These are phyloP conservation scores for Tenrec ecaudatus DNA, from an alignment of 2,113 vertebrate genomes.

Conservation along the genomic window DNA sequence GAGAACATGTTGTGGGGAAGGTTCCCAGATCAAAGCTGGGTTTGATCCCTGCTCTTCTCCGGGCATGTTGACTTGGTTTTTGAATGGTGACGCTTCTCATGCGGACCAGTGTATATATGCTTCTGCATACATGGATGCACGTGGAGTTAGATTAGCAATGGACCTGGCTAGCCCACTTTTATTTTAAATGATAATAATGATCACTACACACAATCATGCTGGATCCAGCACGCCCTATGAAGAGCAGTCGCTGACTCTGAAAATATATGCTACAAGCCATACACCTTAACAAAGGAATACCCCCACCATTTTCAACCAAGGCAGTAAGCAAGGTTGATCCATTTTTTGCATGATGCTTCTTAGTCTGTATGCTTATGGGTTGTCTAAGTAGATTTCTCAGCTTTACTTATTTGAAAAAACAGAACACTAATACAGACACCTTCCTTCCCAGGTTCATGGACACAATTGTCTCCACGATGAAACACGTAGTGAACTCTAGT, in stretches of 20 bases:
- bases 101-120: not conserved
- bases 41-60: not conserved
- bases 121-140: not conserved
- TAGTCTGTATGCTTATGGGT: not conserved
- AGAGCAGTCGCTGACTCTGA: not conserved
- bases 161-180: not conserved
- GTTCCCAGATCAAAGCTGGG: conserved; percentile 38
- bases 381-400: not conserved
- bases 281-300: not conserved
- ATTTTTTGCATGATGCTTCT: not conserved
- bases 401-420: not conserved
- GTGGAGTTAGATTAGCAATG: not conserved
- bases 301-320: not conserved
- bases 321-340: not conserved
- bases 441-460: not conserved
- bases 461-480: not conserved
- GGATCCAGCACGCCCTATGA: not conserved
- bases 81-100: not conserved
- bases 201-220: not conserved
- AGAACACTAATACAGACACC: too few relatives aligned
- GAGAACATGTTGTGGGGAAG: not conserved
- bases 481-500: not conserved
- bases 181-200: conserved; percentile 23
- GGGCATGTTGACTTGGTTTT: conserved; percentile 26
- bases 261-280: not conserved